A percentile compares a stretch with the other conserved stretches of the same genome.
Evolutionary conservation across 1,140 invertebrate genomes (phyloP).

Genomic region (Tribolium madens): DNA sequence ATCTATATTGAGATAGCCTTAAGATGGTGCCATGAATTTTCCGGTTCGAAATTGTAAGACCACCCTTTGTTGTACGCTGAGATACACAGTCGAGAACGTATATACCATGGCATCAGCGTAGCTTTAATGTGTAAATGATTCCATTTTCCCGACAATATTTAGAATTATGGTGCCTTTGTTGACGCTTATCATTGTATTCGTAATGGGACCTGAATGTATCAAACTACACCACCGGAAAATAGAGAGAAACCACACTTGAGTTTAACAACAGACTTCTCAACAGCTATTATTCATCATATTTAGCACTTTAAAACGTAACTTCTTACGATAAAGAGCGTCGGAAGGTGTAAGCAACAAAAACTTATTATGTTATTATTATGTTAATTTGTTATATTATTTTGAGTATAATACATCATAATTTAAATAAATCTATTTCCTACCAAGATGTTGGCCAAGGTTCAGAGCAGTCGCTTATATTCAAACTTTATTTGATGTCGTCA

Average conservation of each 20-base stretch:
- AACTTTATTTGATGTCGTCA: not conserved
- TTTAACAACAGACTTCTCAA: not conserved
- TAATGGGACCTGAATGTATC: constrained; percentile 14
- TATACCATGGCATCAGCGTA: not conserved
- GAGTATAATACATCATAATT: not conserved
- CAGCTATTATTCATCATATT: not conserved
- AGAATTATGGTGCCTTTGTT: constrained; percentile 33
- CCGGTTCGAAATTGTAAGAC: constrained; percentile 10
- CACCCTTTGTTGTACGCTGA: constrained; percentile 13
- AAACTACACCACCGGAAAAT: constrained; percentile 28
- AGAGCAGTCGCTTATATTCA: not conserved
- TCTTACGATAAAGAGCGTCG: no score
- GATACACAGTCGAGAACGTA: constrained; percentile 6
- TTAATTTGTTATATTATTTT: no score
- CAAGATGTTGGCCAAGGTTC: constrained; percentile 3
- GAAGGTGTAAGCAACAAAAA: no score
- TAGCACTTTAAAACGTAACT: not conserved
- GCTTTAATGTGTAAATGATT: constrained; percentile 35
- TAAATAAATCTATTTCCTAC: constrained; percentile 16
- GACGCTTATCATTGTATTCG: constrained; percentile 24
- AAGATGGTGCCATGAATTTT: constrained; percentile 42
- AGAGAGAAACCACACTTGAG: not conserved
- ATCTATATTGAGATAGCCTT: constrained; percentile 26
- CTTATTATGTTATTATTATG: no score
- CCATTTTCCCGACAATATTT: constrained; percentile 37